These are phyloP conservation scores for Ageneiosus marmoratus DNA, from an alignment of 2,113 vertebrate species.

Conservation along the genomic window DNA sequence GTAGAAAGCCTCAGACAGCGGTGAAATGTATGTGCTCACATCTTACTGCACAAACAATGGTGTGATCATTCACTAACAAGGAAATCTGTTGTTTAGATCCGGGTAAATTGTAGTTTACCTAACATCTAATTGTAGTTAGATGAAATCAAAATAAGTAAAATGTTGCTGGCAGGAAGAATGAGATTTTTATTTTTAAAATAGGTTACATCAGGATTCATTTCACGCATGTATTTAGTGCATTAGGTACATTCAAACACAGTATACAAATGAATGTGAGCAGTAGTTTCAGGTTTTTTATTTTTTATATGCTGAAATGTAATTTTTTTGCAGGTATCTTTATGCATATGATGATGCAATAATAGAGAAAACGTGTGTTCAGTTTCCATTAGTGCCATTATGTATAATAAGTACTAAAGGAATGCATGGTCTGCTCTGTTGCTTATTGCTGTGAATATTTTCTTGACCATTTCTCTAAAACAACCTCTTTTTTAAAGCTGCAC, in stretches of 20 bases:
- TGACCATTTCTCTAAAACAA: neutral
- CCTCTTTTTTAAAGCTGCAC: neutral
- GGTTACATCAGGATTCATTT: neutral
- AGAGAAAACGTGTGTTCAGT: neutral
- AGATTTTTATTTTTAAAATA: neutral
- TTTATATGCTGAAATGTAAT: neutral
- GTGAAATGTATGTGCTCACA: neutral
- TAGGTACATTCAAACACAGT: too few species aligned
- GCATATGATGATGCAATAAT: constrained; percentile 1
- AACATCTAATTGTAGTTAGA: too few species aligned
- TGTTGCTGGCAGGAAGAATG: neutral
- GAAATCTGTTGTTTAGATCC: neutral
- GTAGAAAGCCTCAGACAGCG: neutral
- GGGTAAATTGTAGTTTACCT: neutral
- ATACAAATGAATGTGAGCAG: neutral
- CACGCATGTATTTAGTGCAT: neutral
- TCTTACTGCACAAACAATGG: neutral
- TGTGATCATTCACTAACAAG: neutral
- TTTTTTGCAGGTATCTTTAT: neutral
- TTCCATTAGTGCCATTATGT: neutral
- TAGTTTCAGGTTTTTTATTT: neutral
- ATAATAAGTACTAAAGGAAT: neutral
- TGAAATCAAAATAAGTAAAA: too few species aligned
- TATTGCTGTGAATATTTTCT: neutral
- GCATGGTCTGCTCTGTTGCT: neutral